Conservation (phyloP, 1,140 invertebrate species). For the Tribolium castaneum region DNA sequence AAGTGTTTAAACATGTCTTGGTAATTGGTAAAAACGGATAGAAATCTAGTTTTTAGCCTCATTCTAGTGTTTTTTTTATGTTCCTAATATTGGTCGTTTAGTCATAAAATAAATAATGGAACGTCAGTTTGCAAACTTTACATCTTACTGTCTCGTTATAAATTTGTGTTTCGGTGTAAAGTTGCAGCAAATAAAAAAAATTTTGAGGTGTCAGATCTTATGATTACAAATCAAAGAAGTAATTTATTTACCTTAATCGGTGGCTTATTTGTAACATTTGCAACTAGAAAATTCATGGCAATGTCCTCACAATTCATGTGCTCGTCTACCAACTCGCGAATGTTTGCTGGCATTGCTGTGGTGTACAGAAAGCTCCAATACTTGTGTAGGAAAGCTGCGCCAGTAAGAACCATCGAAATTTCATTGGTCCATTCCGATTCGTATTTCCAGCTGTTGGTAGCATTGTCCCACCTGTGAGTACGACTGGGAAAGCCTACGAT, state of each 20-base stretch:
- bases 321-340: constrained; percentile 84
- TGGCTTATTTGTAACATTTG: constrained; percentile 91
- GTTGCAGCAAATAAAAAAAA: too few relatives aligned
- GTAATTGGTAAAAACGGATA: too few relatives aligned
- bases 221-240: too few relatives aligned
- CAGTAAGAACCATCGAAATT: constrained; percentile 93
- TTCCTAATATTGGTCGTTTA: too few relatives aligned
- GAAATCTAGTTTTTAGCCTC: too few relatives aligned
- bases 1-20: too few relatives aligned
- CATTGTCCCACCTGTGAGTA: constrained; percentile 91
- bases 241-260: constrained; percentile 83
- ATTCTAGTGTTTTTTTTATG: too few relatives aligned
- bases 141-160: too few relatives aligned
- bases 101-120: too few relatives aligned
- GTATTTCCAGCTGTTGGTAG: constrained; percentile 85
- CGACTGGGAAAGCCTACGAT: constrained; percentile 93
- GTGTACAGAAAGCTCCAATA: constrained; percentile 93
- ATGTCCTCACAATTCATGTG: constrained; percentile 97
- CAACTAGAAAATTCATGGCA: constrained; percentile 93
- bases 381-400: constrained; percentile 94
- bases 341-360: constrained; percentile 79
- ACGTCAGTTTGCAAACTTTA: too few relatives aligned
- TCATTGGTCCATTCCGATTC: constrained; percentile 96
- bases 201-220: too few relatives aligned
- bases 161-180: too few relatives aligned